Evolutionary conservation across 2,113 vertebrate genomes (phyloP).

Genomic region (Poeciliopsis occidentalis): DNA sequence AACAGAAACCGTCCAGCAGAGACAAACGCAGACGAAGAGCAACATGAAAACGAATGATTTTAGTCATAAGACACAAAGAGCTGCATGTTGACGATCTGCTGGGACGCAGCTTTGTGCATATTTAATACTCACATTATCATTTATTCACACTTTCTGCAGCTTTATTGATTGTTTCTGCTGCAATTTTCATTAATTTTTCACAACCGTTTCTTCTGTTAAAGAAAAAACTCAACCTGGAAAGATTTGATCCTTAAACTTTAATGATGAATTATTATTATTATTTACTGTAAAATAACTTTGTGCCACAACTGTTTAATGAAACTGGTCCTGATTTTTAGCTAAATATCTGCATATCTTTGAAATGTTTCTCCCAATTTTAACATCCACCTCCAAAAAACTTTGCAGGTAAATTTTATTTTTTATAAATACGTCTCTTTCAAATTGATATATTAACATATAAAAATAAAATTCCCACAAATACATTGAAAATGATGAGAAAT

Average conservation of each 20-base stretch:
- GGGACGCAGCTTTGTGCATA: not conserved
- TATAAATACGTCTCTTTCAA: too few species aligned
- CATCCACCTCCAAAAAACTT: too few species aligned
- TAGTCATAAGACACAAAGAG: not conserved
- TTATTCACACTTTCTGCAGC: not conserved
- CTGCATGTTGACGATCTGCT: not conserved
- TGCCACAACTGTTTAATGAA: too few species aligned
- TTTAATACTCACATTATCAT: slow-evolving; percentile 1
- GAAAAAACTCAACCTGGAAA: slow-evolving; percentile 1
- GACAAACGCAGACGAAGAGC: slow-evolving; percentile 8
- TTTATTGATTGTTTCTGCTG: slow-evolving; percentile 1
- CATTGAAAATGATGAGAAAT: not conserved
- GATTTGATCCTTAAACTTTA: not conserved
- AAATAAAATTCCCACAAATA: too few species aligned
- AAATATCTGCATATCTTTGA: not conserved
- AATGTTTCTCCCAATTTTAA: too few species aligned
- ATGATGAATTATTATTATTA: not conserved
- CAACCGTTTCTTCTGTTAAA: not conserved
- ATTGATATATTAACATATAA: too few species aligned
- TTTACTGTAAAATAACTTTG: not conserved
- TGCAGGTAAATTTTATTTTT: too few species aligned
- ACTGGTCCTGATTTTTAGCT: not conserved
- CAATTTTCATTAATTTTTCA: slow-evolving; percentile 3
- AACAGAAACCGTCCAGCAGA: slow-evolving; percentile 47
- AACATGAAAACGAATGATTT: slow-evolving; percentile 1